Evolutionary conservation across 1,140 invertebrate species (phyloP), one percentile per base, ranked within the genome.

Genomic region (Zaprionus davidi): DNA sequence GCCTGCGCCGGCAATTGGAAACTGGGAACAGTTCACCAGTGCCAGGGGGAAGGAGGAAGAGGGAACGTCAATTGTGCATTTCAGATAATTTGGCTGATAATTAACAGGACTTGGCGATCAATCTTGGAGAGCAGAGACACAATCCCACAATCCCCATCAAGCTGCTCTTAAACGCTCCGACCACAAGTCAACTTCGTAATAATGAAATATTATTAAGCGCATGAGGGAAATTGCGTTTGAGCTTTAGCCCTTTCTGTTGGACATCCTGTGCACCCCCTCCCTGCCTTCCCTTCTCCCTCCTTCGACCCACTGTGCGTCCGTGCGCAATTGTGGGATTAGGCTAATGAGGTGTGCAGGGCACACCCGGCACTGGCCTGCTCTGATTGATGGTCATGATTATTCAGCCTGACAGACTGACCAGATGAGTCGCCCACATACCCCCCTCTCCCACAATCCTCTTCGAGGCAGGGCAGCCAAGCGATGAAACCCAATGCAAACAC

Each of bases 321-420:
- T 86, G 82, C 83, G 84, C 84, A 80, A 86, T 90, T 80, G 84
- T 78, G 73, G 81, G 80, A 87, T 87, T 87, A 87, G 84, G 67
- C 85, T 88, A 88, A 88, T 88, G 84, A 88, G 85, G 85, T 90
- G 85, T 79, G 78, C 78, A 74, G 85, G 71, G 71, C 78, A 31
- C 57, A 49, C 46, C 46, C 17, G 46, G 9, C 60, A 76, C 38
- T 59, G 69, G 65, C 74, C 51, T 7, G n/a, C 20, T 57, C 84
- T 88, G 84, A 88, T 88, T 88, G 84, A 88, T 88, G 84, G 78
- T 72, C 81, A 65, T 90, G 85, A 88, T 88, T 88, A 90, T 88
- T 88, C 81, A 90, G 81, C 65, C 78, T 84, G 84, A 69, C 84
- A 82, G 84, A 56, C 78, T 88, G 78, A 87, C 56, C 74, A 66